These are phyloP conservation scores for Capitella teleta DNA, from an alignment of 1,140 invertebrate genomes.

Conservation along the genomic window DNA sequence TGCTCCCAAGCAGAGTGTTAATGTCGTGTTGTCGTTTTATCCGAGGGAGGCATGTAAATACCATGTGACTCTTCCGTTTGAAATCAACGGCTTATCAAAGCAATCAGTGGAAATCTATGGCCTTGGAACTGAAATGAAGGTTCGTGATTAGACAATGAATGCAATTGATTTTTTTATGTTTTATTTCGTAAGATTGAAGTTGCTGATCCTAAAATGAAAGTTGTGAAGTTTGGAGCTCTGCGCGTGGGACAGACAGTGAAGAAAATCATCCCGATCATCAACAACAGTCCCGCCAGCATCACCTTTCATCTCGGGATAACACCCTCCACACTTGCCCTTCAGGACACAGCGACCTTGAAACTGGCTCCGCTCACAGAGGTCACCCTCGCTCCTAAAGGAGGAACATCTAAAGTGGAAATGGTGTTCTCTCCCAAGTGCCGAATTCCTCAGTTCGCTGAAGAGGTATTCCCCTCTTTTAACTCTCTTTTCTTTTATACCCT, in stretches of 20 bases:
- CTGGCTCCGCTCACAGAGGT: conserved; percentile 24
- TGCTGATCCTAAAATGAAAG: conserved; percentile 31
- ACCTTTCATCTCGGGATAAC: conserved; percentile 32
- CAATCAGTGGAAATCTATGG: conserved; percentile 33
- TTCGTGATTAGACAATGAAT: too few relatives aligned
- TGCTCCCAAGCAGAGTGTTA: conserved; percentile 20
- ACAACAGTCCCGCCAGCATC: conserved; percentile 37
- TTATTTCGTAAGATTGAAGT: conserved; percentile 26
- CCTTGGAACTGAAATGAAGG: conserved; percentile 38
- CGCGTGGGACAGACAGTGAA: conserved; percentile 29
- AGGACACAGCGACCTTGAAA: conserved; percentile 21
- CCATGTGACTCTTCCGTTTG: conserved; percentile 33
- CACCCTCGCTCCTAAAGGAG: conserved; percentile 28
- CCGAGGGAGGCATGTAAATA: conserved; percentile 34
- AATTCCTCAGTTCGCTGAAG: conserved; percentile 25
- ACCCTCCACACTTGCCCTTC: conserved; percentile 24
- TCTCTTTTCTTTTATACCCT: not conserved
- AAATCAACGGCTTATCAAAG: conserved; percentile 39
- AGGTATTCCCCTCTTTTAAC: too few relatives aligned
- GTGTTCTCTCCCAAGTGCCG: conserved; percentile 30
- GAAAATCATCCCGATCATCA: conserved; percentile 33
- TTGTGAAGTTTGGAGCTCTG: conserved; percentile 33
- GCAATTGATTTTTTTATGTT: not conserved
- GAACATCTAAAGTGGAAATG: conserved; percentile 29
- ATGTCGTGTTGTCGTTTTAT: conserved; percentile 34